Base-by-base conservation (phyloP, 2,888 invertebrate genomes). In the Tetragonisca angustula region DNA sequence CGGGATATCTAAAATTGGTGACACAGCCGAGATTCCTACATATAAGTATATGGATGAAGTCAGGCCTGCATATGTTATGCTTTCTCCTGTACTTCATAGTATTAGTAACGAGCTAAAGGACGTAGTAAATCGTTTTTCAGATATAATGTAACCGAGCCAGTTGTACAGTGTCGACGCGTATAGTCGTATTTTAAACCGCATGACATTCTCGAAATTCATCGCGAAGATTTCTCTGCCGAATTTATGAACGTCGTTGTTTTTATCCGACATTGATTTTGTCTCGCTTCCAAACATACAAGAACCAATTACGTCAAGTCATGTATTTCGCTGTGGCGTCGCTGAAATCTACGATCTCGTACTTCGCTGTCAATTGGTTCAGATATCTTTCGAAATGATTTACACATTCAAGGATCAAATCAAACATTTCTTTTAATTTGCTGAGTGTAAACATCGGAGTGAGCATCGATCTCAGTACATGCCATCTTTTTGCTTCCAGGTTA, bases 361-460 rank as follows among this genome's bases (percentile, higher is more conserved):
- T 79, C 59, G 86, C 91, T 0, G 91, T 87, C 21, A 87, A n/a
- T 56, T 93, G 89, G 0, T 94, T 91, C 6, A 96, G 83, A 85
- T 94, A 95, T 1, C 92, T 90, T 0, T 93, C 92, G 84, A 96
- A 90, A 54, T 93, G 92, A 3, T 93, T 86, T n/a, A 95, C 94
- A 13, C 95, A 95, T 24, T 95, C 93, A 32, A 92, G 91, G 3
- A 96, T 94, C 3, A 95, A 92, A 0, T 95, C 93, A 83, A 95
- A 95, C 88, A 95, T 95, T 0, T 94, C 91, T 85, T 95, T 96
- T 56, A 95, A 95, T 82, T 95, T 95, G 59, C 94, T 95, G 13
- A 93, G 91, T 1, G 95, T 95, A 61, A 96, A 94, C 2, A 95
- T 95, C 0, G 95, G 94, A 1, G 95, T n/a, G n/a, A n/a, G n/a